Evolutionary conservation across 2,113 vertebrate species (phyloP).

Genomic region (Pleuronectes platessa): DNA sequence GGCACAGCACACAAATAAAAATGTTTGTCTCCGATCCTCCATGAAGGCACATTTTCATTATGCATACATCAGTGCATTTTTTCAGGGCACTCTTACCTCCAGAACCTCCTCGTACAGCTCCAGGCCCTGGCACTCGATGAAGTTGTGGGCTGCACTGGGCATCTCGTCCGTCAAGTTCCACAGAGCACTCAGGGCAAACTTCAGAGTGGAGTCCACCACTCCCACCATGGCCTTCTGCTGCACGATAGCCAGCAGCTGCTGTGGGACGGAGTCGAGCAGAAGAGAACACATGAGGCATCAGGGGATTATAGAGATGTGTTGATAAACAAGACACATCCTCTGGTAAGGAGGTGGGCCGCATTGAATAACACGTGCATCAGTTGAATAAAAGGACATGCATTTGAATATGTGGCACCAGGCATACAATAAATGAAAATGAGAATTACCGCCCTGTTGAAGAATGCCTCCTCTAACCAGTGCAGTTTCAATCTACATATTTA

Average conservation of each 20-base stretch:
- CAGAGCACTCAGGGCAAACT: conserved; percentile 92
- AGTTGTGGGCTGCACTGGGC: conserved; percentile 89
- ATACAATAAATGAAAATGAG: not conserved
- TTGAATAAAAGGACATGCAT: not conserved
- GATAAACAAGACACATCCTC: not conserved
- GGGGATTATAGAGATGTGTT: not conserved
- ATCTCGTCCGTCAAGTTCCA: conserved; percentile 97
- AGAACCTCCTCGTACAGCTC: conserved; percentile 94
- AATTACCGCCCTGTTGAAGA: too few species aligned
- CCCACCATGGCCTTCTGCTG: conserved; percentile 93
- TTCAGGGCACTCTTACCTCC: conserved; percentile 80
- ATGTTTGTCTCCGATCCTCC: conserved; percentile 1
- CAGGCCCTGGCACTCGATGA: conserved; percentile 93
- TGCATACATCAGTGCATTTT: not conserved
- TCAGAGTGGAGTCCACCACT: conserved; percentile 90
- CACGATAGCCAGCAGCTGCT: conserved; percentile 95
- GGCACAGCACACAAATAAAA: not conserved
- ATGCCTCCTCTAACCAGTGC: too few species aligned
- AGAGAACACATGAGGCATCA: not conserved
- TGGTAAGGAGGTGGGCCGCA: not conserved
- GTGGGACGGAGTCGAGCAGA: conserved; percentile 19
- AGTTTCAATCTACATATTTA: too few species aligned
- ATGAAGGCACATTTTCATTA: not conserved
- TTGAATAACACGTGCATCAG: not conserved
- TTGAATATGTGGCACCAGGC: not conserved